Conservation (phyloP, 2,797 vertebrate species). For the Ateles fusciceps region DNA sequence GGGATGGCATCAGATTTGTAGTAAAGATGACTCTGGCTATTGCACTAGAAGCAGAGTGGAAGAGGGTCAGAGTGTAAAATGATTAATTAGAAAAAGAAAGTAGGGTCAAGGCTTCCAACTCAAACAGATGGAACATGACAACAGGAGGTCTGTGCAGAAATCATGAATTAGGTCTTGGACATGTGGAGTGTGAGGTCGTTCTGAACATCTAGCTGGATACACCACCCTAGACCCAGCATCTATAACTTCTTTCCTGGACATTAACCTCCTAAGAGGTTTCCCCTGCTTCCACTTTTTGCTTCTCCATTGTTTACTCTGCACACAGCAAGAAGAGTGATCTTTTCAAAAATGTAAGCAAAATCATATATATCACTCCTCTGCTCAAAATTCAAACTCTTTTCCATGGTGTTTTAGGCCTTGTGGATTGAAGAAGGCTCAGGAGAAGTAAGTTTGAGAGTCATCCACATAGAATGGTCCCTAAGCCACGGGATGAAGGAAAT, state of each 20-base stretch:
- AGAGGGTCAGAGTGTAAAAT: background rate
- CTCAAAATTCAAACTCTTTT: background rate
- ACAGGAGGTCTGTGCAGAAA: background rate
- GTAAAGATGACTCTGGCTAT: background rate
- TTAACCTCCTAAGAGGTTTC: background rate
- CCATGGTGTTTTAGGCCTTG: background rate
- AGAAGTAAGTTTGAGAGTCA: constrained; percentile 12
- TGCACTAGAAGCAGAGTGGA: background rate
- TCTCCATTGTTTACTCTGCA: background rate
- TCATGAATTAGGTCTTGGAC: background rate
- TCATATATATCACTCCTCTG: background rate
- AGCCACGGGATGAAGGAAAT: background rate
- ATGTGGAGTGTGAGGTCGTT: background rate
- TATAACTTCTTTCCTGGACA: background rate
- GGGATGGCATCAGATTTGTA: background rate
- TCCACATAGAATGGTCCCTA: background rate
- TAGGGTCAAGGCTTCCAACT: background rate
- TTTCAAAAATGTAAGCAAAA: background rate
- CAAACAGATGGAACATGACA: background rate
- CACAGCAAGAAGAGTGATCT: background rate
- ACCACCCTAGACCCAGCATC: background rate
- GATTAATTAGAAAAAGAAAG: background rate
- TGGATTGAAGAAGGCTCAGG: background rate
- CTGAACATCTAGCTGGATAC: background rate
- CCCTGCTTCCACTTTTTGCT: background rate